Conservation (phyloP, 1,140 invertebrate genomes). For the Drosophila kohkoa region DNA sequence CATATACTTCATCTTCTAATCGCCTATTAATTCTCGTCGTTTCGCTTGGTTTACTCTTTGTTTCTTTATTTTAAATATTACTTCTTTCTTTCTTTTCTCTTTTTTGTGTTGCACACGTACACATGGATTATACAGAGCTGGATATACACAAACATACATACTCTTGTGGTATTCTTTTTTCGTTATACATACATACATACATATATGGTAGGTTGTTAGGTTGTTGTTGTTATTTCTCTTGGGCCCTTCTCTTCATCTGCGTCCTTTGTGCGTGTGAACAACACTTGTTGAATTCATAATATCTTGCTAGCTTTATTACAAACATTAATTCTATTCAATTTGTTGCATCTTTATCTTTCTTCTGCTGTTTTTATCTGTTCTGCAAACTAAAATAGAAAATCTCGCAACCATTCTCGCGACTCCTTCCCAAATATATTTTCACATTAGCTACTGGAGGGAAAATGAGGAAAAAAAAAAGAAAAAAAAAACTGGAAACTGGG, state of each 20-base stretch:
- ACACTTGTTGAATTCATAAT: conserved; percentile 32
- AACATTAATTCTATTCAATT: conserved; percentile 44
- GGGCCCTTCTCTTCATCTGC: conserved; percentile 1
- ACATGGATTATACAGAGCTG: conserved; percentile 2
- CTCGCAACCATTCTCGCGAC: not conserved
- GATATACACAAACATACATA: no score
- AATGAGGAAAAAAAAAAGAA: no score
- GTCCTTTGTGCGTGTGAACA: conserved; percentile 16
- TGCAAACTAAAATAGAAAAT: conserved; percentile 9
- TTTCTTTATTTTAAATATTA: not conserved
- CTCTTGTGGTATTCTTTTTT: not conserved
- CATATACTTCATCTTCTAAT: conserved; percentile 1
- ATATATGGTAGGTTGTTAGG: not conserved
- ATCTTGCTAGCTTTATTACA: conserved; percentile 45
- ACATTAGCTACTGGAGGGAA: not conserved
- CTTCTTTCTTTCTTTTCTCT: not conserved
- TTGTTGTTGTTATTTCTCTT: conserved; percentile 5
- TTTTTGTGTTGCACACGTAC: not conserved
- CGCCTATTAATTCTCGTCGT: conserved; percentile 7
- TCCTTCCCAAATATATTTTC: not conserved
- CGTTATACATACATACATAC: not conserved
- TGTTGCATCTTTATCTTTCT: conserved; percentile 27
- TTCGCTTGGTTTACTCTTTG: not conserved
- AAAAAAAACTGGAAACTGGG: not conserved
- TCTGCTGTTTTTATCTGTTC: conserved; percentile 10